phyloP scores from a whole-genome alignment of 2,113 vertebrate genomes.

The Aplodontia rufa region DNA sequence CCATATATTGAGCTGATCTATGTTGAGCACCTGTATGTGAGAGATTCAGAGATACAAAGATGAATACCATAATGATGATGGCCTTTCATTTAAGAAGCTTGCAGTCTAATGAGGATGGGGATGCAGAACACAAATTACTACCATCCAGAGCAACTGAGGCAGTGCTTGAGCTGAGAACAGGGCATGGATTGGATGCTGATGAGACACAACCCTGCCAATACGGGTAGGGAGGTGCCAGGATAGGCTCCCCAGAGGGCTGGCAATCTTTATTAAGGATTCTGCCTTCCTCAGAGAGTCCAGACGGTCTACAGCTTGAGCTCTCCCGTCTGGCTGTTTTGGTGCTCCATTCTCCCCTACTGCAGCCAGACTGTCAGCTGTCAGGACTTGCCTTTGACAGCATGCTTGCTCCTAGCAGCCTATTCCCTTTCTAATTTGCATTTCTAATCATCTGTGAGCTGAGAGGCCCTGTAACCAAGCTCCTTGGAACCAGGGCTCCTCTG shows the following conservation, averaged over 20 bases:
- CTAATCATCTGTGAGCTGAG: constrained; percentile 32
- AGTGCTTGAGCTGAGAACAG: background rate
- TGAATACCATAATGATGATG: background rate
- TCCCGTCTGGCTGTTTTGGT: background rate
- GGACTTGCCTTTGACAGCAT: background rate
- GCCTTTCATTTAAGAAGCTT: background rate
- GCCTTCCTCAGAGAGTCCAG: background rate
- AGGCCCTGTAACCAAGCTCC: background rate
- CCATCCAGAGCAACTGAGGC: background rate
- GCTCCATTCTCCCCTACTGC: background rate
- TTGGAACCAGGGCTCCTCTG: background rate
- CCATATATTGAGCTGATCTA: background rate
- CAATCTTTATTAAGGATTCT: background rate
- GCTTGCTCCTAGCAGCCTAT: background rate
- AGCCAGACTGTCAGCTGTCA: constrained; percentile 6
- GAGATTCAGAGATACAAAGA: constrained; percentile 4
- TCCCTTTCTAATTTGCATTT: constrained; percentile 50
- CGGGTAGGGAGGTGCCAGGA: background rate
- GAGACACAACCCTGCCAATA: background rate
- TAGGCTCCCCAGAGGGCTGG: background rate
- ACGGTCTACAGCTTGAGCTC: background rate
- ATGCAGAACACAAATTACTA: background rate
- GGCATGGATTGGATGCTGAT: background rate
- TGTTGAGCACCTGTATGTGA: background rate
- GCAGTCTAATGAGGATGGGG: background rate